Base-by-base conservation (phyloP, 1,140 invertebrate genomes). In the Drosophila bipectinata region DNA sequence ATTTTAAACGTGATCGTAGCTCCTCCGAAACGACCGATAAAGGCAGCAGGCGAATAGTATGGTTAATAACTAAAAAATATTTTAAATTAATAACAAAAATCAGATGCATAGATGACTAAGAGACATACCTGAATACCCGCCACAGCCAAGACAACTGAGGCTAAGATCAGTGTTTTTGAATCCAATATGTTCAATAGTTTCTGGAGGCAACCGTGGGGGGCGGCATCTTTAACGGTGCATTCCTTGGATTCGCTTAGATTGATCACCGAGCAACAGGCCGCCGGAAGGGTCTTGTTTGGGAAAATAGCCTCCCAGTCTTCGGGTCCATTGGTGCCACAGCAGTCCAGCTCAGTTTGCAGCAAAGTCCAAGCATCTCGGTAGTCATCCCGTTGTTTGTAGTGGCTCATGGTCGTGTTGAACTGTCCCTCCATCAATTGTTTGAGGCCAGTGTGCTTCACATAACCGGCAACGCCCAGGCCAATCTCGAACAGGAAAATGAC, bases 31-130 rank as follows among this genome's bases (percentile, higher is more conserved):
- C 59, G 96, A 96, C 80, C 96, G 94, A 75, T 97, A 97, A 92
- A 98, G 93, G 91, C 96, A 97, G 92, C 97, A 98, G 14, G 97
- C 96, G 91, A 97, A 98, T 39, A 97, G 93, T 51, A 98, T 96
- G 52, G 97, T 97, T 78, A 98, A 93, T 47, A 98, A 92, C 97
- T 98, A 12, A 57, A 48, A 82, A 82, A 62, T 30, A 1, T 7
- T 30, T 4, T 1, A 21, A 34, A 28, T 68, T 15, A 58, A 39
- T 34, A 6, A 39, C 4, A 37, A 37, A n/a, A 41, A 1, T 18
- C 10, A 21, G 1, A 37, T 15, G 3, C 21, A 21, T 3, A 21
- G 7, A 10, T 47, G 12, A 12, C 6, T 12, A 12, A 3, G 9
- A 2, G 15, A 37, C 60, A 56, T 15, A 96, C 96, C 94, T 96